Conservation (phyloP, 1,140 invertebrate genomes). For the Medauroidea extradentata region DNA sequence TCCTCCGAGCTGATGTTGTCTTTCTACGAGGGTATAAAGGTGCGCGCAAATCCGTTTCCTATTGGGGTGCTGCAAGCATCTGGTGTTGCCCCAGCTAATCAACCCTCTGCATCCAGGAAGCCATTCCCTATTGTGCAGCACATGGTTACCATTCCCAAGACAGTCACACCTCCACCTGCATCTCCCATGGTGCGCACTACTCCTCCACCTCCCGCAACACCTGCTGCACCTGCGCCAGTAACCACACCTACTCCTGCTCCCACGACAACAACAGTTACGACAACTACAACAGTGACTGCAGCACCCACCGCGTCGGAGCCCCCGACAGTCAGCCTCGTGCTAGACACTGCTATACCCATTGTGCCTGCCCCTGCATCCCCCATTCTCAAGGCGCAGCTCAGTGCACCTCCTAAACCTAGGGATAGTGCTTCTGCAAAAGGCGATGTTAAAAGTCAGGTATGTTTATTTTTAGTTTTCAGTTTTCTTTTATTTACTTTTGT, state of each 20-base stretch:
- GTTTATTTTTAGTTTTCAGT: constrained; percentile 24
- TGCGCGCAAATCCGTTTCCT: constrained; percentile 52
- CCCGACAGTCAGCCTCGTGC: background rate
- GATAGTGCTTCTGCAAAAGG: constrained; percentile 37
- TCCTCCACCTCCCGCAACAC: constrained; percentile 45
- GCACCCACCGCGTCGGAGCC: background rate
- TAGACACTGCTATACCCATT: background rate
- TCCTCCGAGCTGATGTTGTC: constrained; percentile 52
- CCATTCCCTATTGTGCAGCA: constrained; percentile 1
- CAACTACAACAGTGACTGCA: no score
- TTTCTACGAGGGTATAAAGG: constrained; percentile 70
- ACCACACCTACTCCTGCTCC: constrained; percentile 30
- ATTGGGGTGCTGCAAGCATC: constrained; percentile 2
- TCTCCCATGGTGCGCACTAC: constrained; percentile 35
- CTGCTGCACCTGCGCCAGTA: constrained; percentile 37
- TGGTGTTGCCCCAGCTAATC: constrained; percentile 1
- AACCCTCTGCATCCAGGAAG: background rate
- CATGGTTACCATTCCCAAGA: constrained; percentile 7
- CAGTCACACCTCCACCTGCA: constrained; percentile 24
- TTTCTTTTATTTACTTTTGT: no score
- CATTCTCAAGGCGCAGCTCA: constrained; percentile 73
- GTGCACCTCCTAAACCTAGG: constrained; percentile 58
- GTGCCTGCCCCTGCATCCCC: constrained; percentile 49
- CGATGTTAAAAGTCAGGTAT: constrained; percentile 58
- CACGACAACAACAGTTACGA: no score